These are phyloP conservation scores for Monopis laevigella DNA, from an alignment of 2,888 invertebrate species.

Conservation along the genomic window DNA sequence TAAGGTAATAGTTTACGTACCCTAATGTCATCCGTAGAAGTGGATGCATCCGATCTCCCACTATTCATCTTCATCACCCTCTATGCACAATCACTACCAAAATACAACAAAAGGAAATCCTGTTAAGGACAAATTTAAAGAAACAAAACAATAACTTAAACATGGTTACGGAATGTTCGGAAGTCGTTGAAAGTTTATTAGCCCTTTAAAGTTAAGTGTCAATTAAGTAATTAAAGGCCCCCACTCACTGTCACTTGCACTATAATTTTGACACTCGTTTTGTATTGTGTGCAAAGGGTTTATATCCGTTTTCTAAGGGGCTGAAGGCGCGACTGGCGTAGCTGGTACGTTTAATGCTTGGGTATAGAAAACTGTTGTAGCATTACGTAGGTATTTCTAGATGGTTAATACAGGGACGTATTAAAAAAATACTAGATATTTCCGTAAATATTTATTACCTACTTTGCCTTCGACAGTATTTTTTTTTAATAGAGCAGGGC, in stretches of 20 bases:
- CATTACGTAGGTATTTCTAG: too few species aligned
- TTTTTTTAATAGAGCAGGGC: too few species aligned
- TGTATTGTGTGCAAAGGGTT: slow-evolving; percentile 4
- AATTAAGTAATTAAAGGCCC: slow-evolving; percentile 3
- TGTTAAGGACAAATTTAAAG: slow-evolving; percentile 1
- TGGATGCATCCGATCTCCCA: slow-evolving; percentile 50
- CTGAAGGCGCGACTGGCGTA: slow-evolving; percentile 6
- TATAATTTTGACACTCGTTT: slow-evolving; percentile 6
- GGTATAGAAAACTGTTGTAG: background rate
- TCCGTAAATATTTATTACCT: background rate
- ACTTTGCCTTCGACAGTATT: too few species aligned
- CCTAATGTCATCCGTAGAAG: slow-evolving; percentile 56
- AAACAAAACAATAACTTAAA: slow-evolving; percentile 2
- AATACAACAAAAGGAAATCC: slow-evolving; percentile 2
- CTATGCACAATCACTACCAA: background rate
- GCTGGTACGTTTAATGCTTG: background rate
- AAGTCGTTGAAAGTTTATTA: background rate
- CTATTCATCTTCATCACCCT: slow-evolving; percentile 30
- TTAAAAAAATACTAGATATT: background rate
- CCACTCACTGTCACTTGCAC: slow-evolving; percentile 1
- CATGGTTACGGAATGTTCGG: slow-evolving; percentile 4
- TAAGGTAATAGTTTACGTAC: slow-evolving; percentile 23
- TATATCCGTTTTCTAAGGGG: slow-evolving; percentile 8
- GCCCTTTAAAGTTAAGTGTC: background rate
- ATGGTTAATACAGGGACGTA: slow-evolving; percentile 2